phyloP scores from a whole-genome alignment of 2,888 invertebrate genomes.

The Lasiommata megera region DNA sequence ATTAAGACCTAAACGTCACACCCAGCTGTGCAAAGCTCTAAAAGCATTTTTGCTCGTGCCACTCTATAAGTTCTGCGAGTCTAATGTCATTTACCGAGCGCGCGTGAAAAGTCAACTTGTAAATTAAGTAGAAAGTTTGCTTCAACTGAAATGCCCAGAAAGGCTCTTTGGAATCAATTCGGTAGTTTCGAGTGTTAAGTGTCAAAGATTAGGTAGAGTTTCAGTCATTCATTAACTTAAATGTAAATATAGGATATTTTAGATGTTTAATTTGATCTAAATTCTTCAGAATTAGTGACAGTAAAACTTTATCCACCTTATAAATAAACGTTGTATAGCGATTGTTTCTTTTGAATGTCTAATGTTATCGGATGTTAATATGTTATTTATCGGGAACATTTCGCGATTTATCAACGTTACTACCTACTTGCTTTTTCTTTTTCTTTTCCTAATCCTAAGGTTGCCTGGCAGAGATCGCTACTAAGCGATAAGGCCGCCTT shows the following conservation, averaged over 20 bases:
- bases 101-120: slow-evolving; percentile 4
- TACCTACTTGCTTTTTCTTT: too few species aligned
- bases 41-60: neutral
- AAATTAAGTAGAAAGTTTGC: slow-evolving; percentile 9
- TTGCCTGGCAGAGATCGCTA: too few species aligned
- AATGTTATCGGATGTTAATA: too few species aligned
- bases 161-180: slow-evolving; percentile 6
- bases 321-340: too few species aligned
- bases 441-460: too few species aligned
- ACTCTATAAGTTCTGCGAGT: neutral
- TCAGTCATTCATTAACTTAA: neutral
- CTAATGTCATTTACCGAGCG: neutral
- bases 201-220: slow-evolving; percentile 3
- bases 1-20: neutral
- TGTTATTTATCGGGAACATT: too few species aligned
- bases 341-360: too few species aligned
- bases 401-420: too few species aligned
- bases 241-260: neutral
- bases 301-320: neutral
- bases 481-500: too few species aligned
- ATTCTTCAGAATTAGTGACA: too few species aligned
- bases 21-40: neutral
- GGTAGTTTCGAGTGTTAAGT: slow-evolving; percentile 8
- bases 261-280: too few species aligned
- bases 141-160: neutral